Percentiles rank a stretch among this genome's conserved stretches.
phyloP scores from a whole-genome alignment of 2,113 vertebrate species.

The Phoenicopterus ruber region DNA sequence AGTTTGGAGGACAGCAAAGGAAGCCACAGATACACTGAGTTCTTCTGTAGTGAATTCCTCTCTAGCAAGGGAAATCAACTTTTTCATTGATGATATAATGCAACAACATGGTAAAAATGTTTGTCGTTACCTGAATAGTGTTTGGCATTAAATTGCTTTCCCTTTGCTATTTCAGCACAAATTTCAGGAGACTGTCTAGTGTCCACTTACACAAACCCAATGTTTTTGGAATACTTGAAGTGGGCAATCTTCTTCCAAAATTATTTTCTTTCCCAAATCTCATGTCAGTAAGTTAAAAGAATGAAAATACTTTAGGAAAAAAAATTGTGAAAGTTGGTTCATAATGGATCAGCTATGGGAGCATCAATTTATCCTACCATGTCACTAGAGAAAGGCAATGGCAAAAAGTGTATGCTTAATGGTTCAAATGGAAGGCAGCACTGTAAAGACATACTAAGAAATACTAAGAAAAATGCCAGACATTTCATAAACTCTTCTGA shows the following conservation, averaged over 20 bases:
- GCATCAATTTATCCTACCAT: background rate
- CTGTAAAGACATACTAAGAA: background rate
- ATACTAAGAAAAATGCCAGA: background rate
- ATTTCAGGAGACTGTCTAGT: background rate
- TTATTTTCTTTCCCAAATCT: background rate
- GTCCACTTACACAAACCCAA: background rate
- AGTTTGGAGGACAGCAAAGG: background rate
- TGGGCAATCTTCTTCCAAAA: background rate
- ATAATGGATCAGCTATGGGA: background rate
- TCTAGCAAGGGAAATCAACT: background rate
- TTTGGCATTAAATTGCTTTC: background rate
- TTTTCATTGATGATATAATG: background rate
- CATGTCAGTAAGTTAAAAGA: background rate
- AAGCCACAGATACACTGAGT: background rate
- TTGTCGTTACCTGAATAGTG: background rate
- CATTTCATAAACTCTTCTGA: background rate
- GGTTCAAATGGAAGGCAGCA: background rate
- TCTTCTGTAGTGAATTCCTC: background rate
- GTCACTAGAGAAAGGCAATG: background rate
- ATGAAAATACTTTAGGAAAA: background rate
- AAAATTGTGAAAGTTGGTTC: background rate
- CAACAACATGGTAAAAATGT: background rate
- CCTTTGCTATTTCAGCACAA: background rate
- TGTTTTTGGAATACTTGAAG: background rate
- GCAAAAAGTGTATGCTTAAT: background rate